phyloP scores from a whole-genome alignment of 2,888 invertebrate genomes.

The Celastrina argiolus region DNA sequence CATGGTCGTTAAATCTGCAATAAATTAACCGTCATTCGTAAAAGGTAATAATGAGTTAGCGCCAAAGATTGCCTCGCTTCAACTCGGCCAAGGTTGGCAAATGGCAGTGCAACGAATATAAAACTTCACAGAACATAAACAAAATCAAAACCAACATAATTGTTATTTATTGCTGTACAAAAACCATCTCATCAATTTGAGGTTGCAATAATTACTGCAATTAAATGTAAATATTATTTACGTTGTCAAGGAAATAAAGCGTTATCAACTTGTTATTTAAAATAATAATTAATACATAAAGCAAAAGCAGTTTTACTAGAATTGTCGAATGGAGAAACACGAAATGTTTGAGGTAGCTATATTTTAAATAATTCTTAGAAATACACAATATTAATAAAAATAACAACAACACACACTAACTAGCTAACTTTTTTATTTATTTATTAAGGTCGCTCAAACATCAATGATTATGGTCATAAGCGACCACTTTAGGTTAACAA shows the following conservation, averaged over 20 bases:
- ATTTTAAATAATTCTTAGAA: too few species aligned
- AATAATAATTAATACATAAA: too few species aligned
- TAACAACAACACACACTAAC: too few species aligned
- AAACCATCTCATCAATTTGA: not conserved
- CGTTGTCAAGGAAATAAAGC: not conserved
- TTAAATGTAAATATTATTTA: not conserved
- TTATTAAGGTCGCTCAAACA: too few species aligned
- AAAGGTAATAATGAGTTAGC: not conserved
- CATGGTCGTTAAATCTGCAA: not conserved
- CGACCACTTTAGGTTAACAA: too few species aligned
- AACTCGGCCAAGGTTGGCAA: not conserved
- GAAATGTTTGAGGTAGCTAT: too few species aligned
- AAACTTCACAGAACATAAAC: not conserved
- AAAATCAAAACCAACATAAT: not conserved
- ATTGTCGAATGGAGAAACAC: too few species aligned
- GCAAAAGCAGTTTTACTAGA: too few species aligned
- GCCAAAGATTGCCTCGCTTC: not conserved
- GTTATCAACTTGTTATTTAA: not conserved
- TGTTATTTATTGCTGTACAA: not conserved
- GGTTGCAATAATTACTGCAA: not conserved
- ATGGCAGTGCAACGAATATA: too few species aligned
- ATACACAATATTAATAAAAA: too few species aligned
- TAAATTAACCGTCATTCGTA: not conserved
- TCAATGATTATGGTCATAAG: too few species aligned
- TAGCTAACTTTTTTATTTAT: too few species aligned